phyloP scores from a whole-genome alignment of 2,797 vertebrate genomes.

The Salarias fasciatus region DNA sequence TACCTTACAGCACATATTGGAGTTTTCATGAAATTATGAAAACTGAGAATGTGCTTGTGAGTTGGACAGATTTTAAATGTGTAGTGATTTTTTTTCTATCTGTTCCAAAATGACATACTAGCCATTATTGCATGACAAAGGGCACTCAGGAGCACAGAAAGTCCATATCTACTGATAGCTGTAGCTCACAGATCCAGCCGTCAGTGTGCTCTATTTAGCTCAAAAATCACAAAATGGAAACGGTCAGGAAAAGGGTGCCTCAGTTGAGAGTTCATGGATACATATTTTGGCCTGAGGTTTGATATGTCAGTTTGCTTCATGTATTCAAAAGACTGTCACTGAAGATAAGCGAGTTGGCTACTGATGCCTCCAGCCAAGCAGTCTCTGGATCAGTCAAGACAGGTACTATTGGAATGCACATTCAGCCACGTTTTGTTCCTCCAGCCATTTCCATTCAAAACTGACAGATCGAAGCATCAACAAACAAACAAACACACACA shows the following conservation, averaged over 20 bases:
- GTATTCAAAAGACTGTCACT: background rate
- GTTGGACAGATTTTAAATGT: too few relatives aligned
- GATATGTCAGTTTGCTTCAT: background rate
- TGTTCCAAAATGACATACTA: too few relatives aligned
- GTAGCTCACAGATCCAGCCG: background rate
- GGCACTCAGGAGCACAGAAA: background rate
- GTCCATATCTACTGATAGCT: background rate
- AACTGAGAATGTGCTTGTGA: too few relatives aligned
- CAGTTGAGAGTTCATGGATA: background rate
- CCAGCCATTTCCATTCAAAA: background rate
- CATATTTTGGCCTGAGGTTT: background rate
- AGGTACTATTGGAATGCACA: constrained; percentile 7
- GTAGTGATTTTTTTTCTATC: too few relatives aligned
- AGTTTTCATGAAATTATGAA: too few relatives aligned
- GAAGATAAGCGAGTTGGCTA: background rate
- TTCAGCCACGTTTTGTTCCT: background rate
- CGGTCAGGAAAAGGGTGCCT: background rate
- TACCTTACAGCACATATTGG: too few relatives aligned
- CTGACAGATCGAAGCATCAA: background rate
- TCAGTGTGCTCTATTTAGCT: background rate
- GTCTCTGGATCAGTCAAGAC: background rate
- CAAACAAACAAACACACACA: background rate
- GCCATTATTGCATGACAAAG: background rate
- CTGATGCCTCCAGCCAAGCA: background rate
- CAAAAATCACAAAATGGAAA: background rate